phyloP scores from a whole-genome alignment of 2,888 invertebrate genomes.

The Meloe dianella region DNA sequence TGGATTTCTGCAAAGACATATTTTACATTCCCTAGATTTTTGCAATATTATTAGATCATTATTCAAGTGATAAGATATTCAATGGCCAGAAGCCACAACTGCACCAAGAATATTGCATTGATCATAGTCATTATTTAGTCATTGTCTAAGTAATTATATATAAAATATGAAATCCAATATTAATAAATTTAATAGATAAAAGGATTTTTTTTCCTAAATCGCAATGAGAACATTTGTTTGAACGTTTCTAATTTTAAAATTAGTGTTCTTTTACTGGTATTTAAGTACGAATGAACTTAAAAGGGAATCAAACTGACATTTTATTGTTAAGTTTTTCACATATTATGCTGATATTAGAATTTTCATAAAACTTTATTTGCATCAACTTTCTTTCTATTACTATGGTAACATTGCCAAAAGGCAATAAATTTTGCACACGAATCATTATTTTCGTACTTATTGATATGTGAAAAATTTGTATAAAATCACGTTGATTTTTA shows the following conservation, averaged over 20 bases:
- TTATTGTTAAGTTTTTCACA: neutral
- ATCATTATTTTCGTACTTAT: neutral
- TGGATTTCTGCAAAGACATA: neutral
- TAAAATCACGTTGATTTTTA: neutral
- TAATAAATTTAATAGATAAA: no score
- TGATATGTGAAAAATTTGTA: neutral
- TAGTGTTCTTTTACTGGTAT: neutral
- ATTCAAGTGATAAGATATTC: constrained; percentile 1
- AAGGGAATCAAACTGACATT: neutral
- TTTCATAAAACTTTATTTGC: constrained; percentile 6
- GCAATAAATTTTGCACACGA: constrained; percentile 5
- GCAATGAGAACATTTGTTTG: no score
- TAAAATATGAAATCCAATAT: neutral
- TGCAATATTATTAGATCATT: constrained; percentile 7
- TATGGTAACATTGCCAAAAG: constrained; percentile 5
- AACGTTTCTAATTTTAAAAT: neutral
- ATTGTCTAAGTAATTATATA: neutral
- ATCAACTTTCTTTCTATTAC: neutral
- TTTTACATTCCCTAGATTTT: constrained; percentile 7
- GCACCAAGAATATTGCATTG: neutral
- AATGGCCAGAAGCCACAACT: neutral
- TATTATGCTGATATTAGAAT: constrained; percentile 7
- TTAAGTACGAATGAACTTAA: neutral
- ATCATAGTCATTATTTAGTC: neutral
- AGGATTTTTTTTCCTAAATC: no score